Base-by-base conservation (phyloP, 1,140 invertebrate genomes). In the Psix sp. region DNA sequence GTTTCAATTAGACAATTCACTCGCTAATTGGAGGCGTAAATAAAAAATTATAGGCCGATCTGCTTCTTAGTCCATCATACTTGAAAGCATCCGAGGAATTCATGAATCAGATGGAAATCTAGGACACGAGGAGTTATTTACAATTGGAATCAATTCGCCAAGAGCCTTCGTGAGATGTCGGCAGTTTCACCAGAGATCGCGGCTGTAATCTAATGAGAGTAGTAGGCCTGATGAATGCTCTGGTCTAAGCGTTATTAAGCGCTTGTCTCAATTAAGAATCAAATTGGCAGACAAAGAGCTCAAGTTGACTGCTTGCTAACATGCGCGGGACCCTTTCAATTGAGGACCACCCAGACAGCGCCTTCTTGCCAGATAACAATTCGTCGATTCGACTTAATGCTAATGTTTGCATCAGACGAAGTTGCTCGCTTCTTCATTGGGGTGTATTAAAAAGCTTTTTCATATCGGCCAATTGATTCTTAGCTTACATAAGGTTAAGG, bases 201-300 rank as follows among this genome's bases (percentile, higher is more conserved):
- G n/a, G n/a, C 77, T 54, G 71, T 79, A 73, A 74, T 75, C 45
- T 52, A 76, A 79, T 77, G 66, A 76, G 74, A 74, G 13, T 17
- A 56, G 35, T 71, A 48, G 40, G 62, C 60, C 66, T 42, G 66
- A 73, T 24, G 62, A 75, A 66, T 68, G 62, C 29, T 51, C 16
- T 67, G 65, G 60, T 18, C 67, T 49, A 43, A 20, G 68, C 42
- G 73, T 38, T 74, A 80, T 83, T 83, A 81, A 82, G 77, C 67
- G 76, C 54, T 83, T 82, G 73, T 75, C 78, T 82, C 77, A 82
- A 84, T 82, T 82, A 80, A 82, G 74, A 74, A 80, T 74, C 70
- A 82, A 83, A 83, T 84, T 84, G 79, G 77, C 80, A 45, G 81
- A 84, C 82, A 83, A 83, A 82, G 81, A 62, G 63, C 51, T 81